phyloP scores from a whole-genome alignment of 1,140 invertebrate genomes.

The Anastrepha ludens region DNA sequence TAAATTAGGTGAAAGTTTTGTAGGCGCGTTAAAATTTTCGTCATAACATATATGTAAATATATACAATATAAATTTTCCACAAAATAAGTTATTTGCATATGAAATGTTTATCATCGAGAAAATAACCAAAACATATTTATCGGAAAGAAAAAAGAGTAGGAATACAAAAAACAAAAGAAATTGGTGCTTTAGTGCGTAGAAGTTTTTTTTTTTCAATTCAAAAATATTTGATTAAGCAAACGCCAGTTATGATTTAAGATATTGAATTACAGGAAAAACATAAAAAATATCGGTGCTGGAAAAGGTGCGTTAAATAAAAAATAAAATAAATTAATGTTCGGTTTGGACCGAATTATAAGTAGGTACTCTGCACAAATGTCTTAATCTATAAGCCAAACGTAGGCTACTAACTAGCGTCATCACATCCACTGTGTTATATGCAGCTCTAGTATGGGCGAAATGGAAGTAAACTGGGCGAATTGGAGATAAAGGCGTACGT shows the following conservation, averaged over 20 bases:
- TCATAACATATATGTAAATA: background rate
- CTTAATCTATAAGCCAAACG: too few species aligned
- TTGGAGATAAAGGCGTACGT: too few species aligned
- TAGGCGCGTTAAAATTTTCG: conserved; percentile 1
- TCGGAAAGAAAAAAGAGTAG: conserved; percentile 45
- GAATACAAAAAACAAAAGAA: conserved; percentile 71
- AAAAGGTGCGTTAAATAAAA: conserved; percentile 22
- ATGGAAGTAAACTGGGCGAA: too few species aligned
- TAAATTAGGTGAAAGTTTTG: conserved; percentile 4
- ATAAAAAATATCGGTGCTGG: background rate
- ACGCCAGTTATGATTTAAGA: background rate
- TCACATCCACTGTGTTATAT: too few species aligned
- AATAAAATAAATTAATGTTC: background rate
- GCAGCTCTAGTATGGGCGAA: too few species aligned
- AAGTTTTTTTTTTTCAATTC: background rate
- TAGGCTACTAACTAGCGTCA: too few species aligned
- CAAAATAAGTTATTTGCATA: conserved; percentile 19
- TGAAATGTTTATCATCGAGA: conserved; percentile 21
- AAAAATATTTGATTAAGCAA: background rate
- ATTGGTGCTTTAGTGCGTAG: conserved; percentile 60
- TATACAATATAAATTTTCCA: background rate
- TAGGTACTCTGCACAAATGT: background rate
- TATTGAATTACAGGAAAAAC: background rate
- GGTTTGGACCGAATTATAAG: background rate
- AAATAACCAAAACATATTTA: background rate